A percentile compares a stretch with the other conserved stretches of the same genome.
Evolutionary conservation across 2,888 invertebrate species (phyloP).

Genomic region (Patella ulyssiponensis): DNA sequence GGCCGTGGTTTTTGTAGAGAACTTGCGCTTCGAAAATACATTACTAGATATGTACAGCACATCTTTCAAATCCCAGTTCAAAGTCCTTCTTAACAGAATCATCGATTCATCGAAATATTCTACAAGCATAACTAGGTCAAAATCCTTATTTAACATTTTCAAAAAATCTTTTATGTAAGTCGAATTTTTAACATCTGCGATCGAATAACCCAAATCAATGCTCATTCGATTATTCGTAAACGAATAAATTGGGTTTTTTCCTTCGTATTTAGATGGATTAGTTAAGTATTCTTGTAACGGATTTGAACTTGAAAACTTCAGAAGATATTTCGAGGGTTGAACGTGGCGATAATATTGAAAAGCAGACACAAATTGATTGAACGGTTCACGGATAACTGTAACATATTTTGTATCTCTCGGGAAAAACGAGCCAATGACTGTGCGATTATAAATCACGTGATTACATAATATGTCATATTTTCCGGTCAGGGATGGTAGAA

Average conservation of each 20-base stretch:
- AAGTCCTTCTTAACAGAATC: slow-evolving; percentile 46
- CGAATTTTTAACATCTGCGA: background rate
- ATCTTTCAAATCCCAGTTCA: slow-evolving; percentile 50
- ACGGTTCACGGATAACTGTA: slow-evolving; percentile 51
- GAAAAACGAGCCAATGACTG: slow-evolving; percentile 35
- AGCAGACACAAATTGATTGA: slow-evolving; percentile 43
- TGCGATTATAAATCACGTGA: slow-evolving; percentile 49
- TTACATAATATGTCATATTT: slow-evolving; percentile 50
- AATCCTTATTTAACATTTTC: slow-evolving; percentile 44
- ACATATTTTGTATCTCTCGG: slow-evolving; percentile 46
- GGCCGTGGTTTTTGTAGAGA: slow-evolving; percentile 5
- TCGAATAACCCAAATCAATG: slow-evolving; percentile 35
- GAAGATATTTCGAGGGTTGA: slow-evolving; percentile 31
- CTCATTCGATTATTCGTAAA: slow-evolving; percentile 46
- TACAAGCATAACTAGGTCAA: slow-evolving; percentile 50
- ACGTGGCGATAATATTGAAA: slow-evolving; percentile 43
- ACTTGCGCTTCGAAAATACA: slow-evolving; percentile 12
- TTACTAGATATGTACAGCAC: slow-evolving; percentile 42
- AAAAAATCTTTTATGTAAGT: slow-evolving; percentile 41
- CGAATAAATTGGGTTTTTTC: slow-evolving; percentile 31
- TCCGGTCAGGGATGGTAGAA: slow-evolving; percentile 38
- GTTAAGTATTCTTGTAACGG: slow-evolving; percentile 40
- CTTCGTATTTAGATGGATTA: slow-evolving; percentile 45
- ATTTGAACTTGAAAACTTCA: slow-evolving; percentile 27
- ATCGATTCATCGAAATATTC: slow-evolving; percentile 58